These are phyloP conservation scores for Sebastiscus albofasciatus DNA, from an alignment of 2,797 vertebrate genomes.

Conservation along the genomic window DNA sequence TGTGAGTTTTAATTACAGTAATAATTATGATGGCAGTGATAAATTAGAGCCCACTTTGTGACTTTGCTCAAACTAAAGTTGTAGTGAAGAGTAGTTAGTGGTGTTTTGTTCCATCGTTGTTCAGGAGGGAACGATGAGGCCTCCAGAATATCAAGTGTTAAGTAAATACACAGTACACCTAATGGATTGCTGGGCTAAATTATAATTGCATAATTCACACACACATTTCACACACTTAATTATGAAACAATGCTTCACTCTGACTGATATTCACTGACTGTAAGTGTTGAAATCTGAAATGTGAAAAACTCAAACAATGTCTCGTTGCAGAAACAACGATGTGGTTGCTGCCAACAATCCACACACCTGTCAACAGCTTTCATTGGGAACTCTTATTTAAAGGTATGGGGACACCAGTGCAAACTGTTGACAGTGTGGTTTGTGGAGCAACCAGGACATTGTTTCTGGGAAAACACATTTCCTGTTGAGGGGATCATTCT, in stretches of 20 bases:
- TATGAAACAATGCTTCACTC: conserved; percentile 1
- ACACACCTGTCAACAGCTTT: not conserved
- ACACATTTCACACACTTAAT: conserved; percentile 15
- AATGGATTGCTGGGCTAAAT: conserved; percentile 5
- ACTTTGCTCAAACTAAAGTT: not conserved
- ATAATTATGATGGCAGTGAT: conserved; percentile 17
- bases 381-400: not conserved
- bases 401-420: not conserved
- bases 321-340: not conserved
- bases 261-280: not conserved
- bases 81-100: not conserved
- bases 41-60: conserved; percentile 6
- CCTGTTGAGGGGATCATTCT: not conserved
- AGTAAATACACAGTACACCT: conserved; percentile 19
- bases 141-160: conserved; percentile 10
- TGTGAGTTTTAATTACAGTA: conserved; percentile 36
- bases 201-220: conserved; percentile 19
- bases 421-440: not conserved
- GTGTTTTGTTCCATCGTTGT: not conserved
- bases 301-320: not conserved
- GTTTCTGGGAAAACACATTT: not conserved
- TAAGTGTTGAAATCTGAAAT: not conserved
- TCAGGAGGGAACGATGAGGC: not conserved
- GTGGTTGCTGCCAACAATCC: not conserved
- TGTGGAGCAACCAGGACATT: not conserved